Base-by-base conservation (phyloP, 2,888 invertebrate species). In the Hoplodrina blanda region DNA sequence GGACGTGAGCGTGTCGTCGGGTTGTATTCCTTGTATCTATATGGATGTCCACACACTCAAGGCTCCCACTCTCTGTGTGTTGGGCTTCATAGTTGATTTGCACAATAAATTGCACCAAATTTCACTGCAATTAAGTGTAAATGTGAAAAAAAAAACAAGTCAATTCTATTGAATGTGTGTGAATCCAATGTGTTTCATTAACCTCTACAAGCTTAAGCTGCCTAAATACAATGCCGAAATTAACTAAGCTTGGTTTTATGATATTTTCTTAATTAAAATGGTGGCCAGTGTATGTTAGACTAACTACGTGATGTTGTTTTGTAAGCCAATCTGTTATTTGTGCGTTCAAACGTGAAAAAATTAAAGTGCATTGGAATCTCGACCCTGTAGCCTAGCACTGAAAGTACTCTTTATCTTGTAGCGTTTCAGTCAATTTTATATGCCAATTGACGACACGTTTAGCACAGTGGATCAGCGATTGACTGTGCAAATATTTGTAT, bases 141-240 rank as follows among this genome's bases (percentile, higher is more conserved):
- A 41, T 56, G 19, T 37, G 20, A 57, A 25, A 37, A 8, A 57
- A 25, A 37, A 8, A 64, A 65, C 0, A 15, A 44, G n/a, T 7
- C 41, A 69, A 61, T 63, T 49, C 13, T 25, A 53, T 52, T 20
- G 65, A 62, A 20, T 25, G 3, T 50, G 3, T 50, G 59, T 66
- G 41, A 79, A 61, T 49, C 49, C 25, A 41, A 20, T 61, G 63
- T 11, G 17, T 25, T 53, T 10, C 53, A 61, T 52, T 54, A 73
- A 69, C 7, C 7, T 74, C 84, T 82, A 84, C 73, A 87, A 88
- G 87, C 85, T 69, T 64, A 73, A 87, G 86, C 85, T 60, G 83
- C 82, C 85, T 83, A 85, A 67, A 62, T 87, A 84, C 81, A 70
- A 65, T 50, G 79, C 49, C 62, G 44, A 52, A 67, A 65, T 69